Conservation (phyloP, 2,888 invertebrate genomes). For the Ornithoptera alexandrae region DNA sequence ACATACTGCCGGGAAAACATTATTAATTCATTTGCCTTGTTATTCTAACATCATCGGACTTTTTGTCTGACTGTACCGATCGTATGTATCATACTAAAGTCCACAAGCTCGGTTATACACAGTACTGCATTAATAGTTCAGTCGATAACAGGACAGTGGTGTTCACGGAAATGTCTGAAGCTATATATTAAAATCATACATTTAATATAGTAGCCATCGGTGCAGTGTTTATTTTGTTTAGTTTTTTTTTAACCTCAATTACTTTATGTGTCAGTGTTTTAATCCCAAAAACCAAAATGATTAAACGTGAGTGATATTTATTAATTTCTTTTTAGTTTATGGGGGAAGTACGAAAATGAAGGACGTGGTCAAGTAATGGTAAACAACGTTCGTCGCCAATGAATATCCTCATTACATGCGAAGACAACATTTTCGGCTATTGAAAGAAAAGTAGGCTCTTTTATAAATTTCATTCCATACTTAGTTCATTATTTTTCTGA, state of each 20-base stretch:
- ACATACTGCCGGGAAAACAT: not conserved
- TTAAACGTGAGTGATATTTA: constrained; percentile 22
- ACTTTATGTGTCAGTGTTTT: constrained; percentile 1
- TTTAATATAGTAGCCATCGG: not conserved
- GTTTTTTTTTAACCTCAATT: not conserved
- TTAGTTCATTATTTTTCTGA: no score
- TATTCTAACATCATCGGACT: constrained; percentile 5
- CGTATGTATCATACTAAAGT: constrained; percentile 1
- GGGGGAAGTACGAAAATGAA: no score
- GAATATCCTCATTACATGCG: no score
- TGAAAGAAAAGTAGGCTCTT: no score
- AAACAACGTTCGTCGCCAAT: no score
- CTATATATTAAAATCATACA: not conserved
- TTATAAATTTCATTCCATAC: no score
- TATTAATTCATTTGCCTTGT: not conserved
- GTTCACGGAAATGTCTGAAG: constrained; percentile 10
- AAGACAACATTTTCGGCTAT: no score
- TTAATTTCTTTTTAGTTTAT: not conserved
- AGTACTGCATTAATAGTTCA: constrained; percentile 21
- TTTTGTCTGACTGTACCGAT: constrained; percentile 25
- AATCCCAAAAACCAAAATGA: constrained; percentile 10
- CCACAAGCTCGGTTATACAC: constrained; percentile 11
- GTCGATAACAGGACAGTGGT: constrained; percentile 27
- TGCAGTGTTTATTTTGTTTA: not conserved
- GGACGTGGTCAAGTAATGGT: no score